Evolutionary conservation across 2,113 vertebrate species (phyloP).

Genomic region (Corvus hawaiiensis): DNA sequence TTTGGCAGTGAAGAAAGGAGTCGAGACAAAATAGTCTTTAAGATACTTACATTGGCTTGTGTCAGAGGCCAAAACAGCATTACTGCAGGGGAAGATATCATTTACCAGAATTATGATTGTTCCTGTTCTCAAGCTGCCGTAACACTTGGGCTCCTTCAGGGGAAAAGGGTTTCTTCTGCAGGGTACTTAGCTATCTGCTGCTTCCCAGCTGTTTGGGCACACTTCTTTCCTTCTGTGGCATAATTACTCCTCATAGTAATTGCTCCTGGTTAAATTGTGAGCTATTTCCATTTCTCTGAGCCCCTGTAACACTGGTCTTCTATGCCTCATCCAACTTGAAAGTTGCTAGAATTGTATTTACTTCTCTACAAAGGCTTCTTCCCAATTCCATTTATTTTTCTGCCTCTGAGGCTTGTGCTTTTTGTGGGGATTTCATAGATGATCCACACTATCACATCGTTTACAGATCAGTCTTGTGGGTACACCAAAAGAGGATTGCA

Average conservation of each 20-base stretch:
- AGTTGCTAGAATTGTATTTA: neutral
- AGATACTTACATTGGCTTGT: neutral
- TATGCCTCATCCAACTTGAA: neutral
- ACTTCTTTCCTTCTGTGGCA: neutral
- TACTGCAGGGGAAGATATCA: neutral
- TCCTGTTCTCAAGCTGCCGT: neutral
- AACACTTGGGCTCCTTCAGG: neutral
- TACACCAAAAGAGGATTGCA: neutral
- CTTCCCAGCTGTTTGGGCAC: neutral
- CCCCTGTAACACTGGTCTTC: neutral
- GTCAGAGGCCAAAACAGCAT: neutral
- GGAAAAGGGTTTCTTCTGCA: neutral
- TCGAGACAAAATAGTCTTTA: neutral
- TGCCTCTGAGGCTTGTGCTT: neutral
- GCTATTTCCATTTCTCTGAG: neutral
- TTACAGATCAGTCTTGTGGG: neutral
- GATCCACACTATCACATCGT: neutral
- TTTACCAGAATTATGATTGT: neutral
- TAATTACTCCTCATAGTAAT: neutral
- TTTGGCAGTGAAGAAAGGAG: neutral
- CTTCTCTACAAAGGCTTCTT: neutral
- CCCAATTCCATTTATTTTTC: rapidly evolving
- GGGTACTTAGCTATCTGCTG: neutral
- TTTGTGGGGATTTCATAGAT: neutral
- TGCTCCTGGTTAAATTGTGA: neutral